Conservation (phyloP, 2,797 vertebrate species). For the Ammospiza maritima region DNA sequence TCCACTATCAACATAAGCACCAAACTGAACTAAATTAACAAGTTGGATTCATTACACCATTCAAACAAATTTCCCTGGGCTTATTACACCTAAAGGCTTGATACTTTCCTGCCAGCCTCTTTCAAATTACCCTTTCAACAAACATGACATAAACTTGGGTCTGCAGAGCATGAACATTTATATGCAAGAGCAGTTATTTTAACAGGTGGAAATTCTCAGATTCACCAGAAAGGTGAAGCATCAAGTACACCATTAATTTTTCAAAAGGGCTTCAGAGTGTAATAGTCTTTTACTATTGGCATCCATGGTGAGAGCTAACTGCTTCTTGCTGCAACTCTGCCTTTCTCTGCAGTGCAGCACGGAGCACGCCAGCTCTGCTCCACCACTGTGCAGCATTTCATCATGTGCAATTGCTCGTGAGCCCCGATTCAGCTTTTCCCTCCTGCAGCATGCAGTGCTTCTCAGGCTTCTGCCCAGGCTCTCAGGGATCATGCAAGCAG, state of each 20-base stretch:
- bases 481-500: background rate
- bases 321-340: background rate
- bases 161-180: slow-evolving; percentile 7
- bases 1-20: background rate
- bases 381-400: slow-evolving; percentile 25
- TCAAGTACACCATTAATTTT: background rate
- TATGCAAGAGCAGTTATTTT: background rate
- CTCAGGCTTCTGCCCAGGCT: slow-evolving; percentile 29
- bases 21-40: slow-evolving; percentile 31
- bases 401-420: background rate
- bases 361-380: background rate
- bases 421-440: slow-evolving; percentile 21
- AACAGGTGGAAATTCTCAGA: slow-evolving; percentile 18
- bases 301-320: background rate
- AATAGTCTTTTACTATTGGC: background rate
- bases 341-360: slow-evolving; percentile 62
- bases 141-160: slow-evolving; percentile 12
- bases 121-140: slow-evolving; percentile 6
- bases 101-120: slow-evolving; percentile 1
- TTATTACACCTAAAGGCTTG: slow-evolving; percentile 16
- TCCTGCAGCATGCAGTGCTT: background rate
- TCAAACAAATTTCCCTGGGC: slow-evolving; percentile 23
- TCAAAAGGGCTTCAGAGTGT: background rate
- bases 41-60: background rate
- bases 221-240: slow-evolving; percentile 17